These are phyloP conservation scores for Cydia pomonella DNA, from an alignment of 1,140 invertebrate species.

Conservation along the genomic window DNA sequence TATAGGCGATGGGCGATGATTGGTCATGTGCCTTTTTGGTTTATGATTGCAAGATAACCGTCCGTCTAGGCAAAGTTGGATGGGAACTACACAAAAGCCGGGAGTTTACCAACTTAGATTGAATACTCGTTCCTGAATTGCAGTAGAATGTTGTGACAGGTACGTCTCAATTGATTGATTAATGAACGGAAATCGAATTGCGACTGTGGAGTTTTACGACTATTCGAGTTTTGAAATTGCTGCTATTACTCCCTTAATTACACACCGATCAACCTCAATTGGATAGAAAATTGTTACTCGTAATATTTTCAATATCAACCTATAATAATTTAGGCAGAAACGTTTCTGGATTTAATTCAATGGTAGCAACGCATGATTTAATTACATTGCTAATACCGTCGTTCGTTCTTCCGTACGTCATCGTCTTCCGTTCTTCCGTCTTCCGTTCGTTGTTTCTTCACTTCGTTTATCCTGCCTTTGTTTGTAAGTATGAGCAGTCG, in stretches of 20 bases:
- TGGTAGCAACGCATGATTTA: neutral
- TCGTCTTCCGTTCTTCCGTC: no score
- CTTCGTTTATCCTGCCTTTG: no score
- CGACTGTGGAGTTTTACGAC: slow-evolving; percentile 9
- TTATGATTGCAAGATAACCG: neutral
- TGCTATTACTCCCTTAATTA: neutral
- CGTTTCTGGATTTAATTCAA: neutral
- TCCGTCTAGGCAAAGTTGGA: slow-evolving; percentile 25
- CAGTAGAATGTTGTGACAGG: slow-evolving; percentile 22
- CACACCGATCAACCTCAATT: neutral
- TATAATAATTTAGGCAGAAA: neutral
- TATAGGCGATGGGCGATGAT: neutral
- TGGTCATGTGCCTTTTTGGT: neutral
- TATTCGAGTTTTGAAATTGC: neutral
- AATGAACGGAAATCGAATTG: slow-evolving; percentile 24
- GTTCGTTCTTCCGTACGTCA: no score
- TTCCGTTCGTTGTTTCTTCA: no score
- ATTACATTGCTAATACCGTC: neutral
- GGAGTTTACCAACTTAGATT: slow-evolving; percentile 32
- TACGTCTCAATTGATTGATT: slow-evolving; percentile 31
- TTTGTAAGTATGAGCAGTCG: no score
- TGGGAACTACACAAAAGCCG: slow-evolving; percentile 23
- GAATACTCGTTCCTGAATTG: slow-evolving; percentile 25
- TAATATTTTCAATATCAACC: neutral
- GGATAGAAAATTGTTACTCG: neutral